These are phyloP conservation scores for Pygoscelis adeliae DNA, from an alignment of 2,113 vertebrate genomes.

Conservation along the genomic window DNA sequence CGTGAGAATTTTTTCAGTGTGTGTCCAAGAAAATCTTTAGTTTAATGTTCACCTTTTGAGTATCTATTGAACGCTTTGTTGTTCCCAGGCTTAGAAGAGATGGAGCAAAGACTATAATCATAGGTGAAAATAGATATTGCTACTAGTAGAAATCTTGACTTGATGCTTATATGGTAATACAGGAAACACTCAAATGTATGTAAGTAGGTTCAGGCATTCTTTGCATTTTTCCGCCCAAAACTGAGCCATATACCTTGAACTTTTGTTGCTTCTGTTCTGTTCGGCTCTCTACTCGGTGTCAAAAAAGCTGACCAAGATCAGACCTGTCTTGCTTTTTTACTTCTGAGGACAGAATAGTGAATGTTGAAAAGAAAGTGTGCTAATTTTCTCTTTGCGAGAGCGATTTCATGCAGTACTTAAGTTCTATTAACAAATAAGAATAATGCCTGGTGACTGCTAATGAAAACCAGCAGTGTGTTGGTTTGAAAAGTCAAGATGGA, in stretches of 20 bases:
- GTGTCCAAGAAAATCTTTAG: not conserved
- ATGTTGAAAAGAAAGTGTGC: not conserved
- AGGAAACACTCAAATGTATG: not conserved
- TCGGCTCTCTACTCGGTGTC: not conserved
- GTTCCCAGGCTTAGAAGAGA: not conserved
- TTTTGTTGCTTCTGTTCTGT: not conserved
- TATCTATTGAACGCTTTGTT: not conserved
- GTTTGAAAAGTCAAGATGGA: constrained; percentile 31
- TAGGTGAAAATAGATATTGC: not conserved
- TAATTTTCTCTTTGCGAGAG: not conserved
- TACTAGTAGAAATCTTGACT: not conserved
- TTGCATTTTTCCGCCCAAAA: not conserved
- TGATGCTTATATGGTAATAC: not conserved
- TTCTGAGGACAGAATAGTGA: not conserved
- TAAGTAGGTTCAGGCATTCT: not conserved
- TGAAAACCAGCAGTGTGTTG: constrained; percentile 28
- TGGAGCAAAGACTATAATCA: not conserved
- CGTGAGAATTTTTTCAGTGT: not conserved
- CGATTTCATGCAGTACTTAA: not conserved
- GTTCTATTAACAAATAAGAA: not conserved
- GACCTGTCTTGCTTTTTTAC: not conserved
- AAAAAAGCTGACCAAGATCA: not conserved
- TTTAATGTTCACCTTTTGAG: not conserved
- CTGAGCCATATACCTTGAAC: not conserved
- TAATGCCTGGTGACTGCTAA: constrained; percentile 28